Evolutionary conservation across 2,888 invertebrate species (phyloP).

Genomic region (Axea sp.): DNA sequence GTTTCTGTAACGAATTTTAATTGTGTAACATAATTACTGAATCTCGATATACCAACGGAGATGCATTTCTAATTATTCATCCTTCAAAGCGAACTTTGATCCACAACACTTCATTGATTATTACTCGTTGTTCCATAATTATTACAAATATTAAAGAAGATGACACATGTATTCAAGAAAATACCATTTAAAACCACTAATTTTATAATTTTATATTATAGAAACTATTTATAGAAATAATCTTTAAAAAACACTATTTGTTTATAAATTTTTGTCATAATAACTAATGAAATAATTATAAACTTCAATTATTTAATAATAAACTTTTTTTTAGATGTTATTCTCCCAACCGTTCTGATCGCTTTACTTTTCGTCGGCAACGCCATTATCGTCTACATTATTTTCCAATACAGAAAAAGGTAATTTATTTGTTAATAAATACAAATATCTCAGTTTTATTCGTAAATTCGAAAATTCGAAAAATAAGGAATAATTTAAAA

Average conservation of each 20-base stretch:
- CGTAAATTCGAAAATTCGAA: no score
- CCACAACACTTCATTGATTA: constrained; percentile 28
- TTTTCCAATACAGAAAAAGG: constrained; percentile 87
- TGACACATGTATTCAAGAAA: constrained; percentile 35
- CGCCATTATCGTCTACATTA: constrained; percentile 86
- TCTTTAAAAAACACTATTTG: no score
- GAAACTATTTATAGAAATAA: no score
- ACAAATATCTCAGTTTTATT: no score
- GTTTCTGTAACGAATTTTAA: no score
- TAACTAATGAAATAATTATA: no score
- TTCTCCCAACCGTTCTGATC: constrained; percentile 86
- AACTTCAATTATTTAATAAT: no score
- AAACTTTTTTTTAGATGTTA: constrained; percentile 82
- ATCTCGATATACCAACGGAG: background rate
- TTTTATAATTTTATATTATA: no score
- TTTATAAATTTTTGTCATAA: no score
- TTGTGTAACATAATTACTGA: constrained; percentile 12
- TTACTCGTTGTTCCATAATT: constrained; percentile 16
- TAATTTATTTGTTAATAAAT: constrained; percentile 71
- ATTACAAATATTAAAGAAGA: constrained; percentile 30
- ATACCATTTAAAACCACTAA: constrained; percentile 10
- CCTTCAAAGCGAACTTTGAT: constrained; percentile 27
- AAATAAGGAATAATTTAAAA: no score
- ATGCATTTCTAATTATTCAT: constrained; percentile 24
- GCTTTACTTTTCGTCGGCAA: constrained; percentile 86